Percentiles rank a stretch among this genome's conserved stretches.
These are phyloP conservation scores for Parauchenoglanis punctatus DNA, from an alignment of 2,797 vertebrate species.

Conservation along the genomic window DNA sequence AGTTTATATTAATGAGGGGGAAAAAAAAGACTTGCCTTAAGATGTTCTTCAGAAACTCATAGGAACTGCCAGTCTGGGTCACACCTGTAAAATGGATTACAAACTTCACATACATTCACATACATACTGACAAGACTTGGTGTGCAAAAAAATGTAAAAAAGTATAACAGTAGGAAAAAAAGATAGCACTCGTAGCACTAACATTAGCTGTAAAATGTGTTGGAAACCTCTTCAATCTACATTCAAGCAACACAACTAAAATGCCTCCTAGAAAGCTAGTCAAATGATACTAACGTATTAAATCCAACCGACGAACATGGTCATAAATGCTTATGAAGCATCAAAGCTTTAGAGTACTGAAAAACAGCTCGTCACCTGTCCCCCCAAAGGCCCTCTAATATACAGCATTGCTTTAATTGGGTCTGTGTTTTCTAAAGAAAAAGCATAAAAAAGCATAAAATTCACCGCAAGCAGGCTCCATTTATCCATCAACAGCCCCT, in stretches of 20 bases:
- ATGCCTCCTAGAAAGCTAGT: slow-evolving; percentile 7
- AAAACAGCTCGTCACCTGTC: slow-evolving; percentile 35
- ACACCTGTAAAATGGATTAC: slow-evolving; percentile 59
- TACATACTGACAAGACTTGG: neutral
- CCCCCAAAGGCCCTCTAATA: slow-evolving; percentile 70
- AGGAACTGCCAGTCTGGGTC: slow-evolving; percentile 57
- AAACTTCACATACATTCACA: neutral
- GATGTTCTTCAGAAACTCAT: slow-evolving; percentile 72
- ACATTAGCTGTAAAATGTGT: slow-evolving; percentile 5
- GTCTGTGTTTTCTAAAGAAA: slow-evolving; percentile 66
- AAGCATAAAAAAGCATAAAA: slow-evolving; percentile 76
- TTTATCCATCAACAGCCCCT: slow-evolving; percentile 68
- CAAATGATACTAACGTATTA: slow-evolving; percentile 33
- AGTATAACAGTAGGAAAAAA: neutral
- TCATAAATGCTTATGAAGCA: slow-evolving; percentile 35
- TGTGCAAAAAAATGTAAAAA: neutral
- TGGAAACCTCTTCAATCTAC: slow-evolving; percentile 29
- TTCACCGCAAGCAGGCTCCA: slow-evolving; percentile 70
- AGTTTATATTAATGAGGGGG: neutral
- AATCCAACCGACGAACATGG: slow-evolving; percentile 18
- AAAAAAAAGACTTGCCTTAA: slow-evolving; percentile 56
- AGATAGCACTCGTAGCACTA: neutral
- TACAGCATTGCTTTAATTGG: slow-evolving; percentile 77
- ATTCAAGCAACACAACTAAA: slow-evolving; percentile 34
- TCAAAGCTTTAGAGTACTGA: slow-evolving; percentile 58